Percentiles rank a stretch among this genome's conserved stretches.
phyloP scores from a whole-genome alignment of 2,888 invertebrate genomes.

The Atrina japonica region DNA sequence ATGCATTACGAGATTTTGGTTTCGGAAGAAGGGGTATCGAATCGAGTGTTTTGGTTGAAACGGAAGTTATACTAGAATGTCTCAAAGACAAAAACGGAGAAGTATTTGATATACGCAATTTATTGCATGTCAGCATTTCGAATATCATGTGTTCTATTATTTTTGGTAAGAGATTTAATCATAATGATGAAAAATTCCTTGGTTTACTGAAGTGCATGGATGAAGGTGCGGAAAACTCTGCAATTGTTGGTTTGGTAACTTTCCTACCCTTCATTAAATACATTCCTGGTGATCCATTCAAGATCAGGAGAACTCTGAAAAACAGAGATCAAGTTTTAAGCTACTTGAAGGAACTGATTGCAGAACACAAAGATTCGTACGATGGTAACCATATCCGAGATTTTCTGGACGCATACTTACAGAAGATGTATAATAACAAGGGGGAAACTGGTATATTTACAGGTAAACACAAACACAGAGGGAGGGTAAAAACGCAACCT shows the following conservation, averaged over 20 bases:
- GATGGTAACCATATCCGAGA: too few species aligned
- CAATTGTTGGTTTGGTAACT: not conserved
- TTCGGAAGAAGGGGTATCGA: conserved; percentile 58
- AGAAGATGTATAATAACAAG: too few species aligned
- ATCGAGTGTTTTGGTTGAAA: conserved; percentile 56
- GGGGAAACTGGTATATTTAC: too few species aligned
- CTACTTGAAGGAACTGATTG: too few species aligned
- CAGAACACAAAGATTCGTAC: too few species aligned
- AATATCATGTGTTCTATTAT: conserved; percentile 61
- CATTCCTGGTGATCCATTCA: conserved; percentile 25
- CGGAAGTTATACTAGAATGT: conserved; percentile 42
- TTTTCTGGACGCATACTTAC: too few species aligned
- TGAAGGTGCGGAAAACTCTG: conserved; percentile 7
- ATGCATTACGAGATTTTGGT: conserved; percentile 55
- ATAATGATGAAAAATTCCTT: conserved; percentile 57
- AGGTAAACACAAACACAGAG: too few species aligned
- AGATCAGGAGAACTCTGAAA: not conserved
- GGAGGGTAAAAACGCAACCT: too few species aligned
- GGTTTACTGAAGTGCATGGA: conserved; percentile 52
- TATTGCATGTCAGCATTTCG: conserved; percentile 53
- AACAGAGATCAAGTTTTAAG: not conserved
- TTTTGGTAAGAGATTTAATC: conserved; percentile 59
- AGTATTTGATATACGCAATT: conserved; percentile 45
- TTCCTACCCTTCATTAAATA: conserved; percentile 20
- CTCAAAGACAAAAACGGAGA: conserved; percentile 43